Percentiles rank a stretch among this genome's conserved stretches.
These are phyloP conservation scores for Eudasyphora cyanicolor DNA, from an alignment of 2,888 invertebrate genomes.

Conservation along the genomic window DNA sequence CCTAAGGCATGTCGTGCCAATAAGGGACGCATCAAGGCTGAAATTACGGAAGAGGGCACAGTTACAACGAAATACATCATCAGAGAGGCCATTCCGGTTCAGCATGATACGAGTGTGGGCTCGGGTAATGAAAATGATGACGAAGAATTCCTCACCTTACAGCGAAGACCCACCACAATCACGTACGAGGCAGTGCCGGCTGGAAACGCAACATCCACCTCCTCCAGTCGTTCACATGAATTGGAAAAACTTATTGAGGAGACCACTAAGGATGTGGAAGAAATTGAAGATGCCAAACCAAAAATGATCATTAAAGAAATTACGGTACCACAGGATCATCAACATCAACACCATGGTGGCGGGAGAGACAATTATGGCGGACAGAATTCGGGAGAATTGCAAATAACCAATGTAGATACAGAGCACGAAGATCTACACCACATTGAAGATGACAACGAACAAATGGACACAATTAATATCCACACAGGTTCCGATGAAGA, in stretches of 20 bases:
- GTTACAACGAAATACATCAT: constrained; percentile 74
- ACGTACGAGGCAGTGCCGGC: constrained; percentile 61
- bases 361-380: constrained; percentile 66
- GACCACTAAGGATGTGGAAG: constrained; percentile 79
- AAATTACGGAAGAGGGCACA: constrained; percentile 74
- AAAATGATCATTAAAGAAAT: constrained; percentile 74
- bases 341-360: constrained; percentile 65
- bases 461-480: constrained; percentile 74
- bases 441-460: constrained; percentile 66
- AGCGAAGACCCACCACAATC: constrained; percentile 54
- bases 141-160: constrained; percentile 44
- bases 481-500: constrained; percentile 76
- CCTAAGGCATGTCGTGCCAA: constrained; percentile 80
- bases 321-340: constrained; percentile 70
- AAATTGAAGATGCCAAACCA: constrained; percentile 76
- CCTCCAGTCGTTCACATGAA: constrained; percentile 75
- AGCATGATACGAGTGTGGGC: constrained; percentile 67
- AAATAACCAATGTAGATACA: constrained; percentile 66
- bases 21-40: constrained; percentile 75
- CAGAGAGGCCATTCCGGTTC: constrained; percentile 68
- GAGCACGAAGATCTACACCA: constrained; percentile 69
- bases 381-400: constrained; percentile 59
- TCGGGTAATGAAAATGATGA: constrained; percentile 67
- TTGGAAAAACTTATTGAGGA: constrained; percentile 78
- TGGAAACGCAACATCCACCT: constrained; percentile 43